Percentiles rank a stretch among this genome's conserved stretches.
phyloP scores from a whole-genome alignment of 2,113 vertebrate species.

The Pyxicephalus adspersus region DNA sequence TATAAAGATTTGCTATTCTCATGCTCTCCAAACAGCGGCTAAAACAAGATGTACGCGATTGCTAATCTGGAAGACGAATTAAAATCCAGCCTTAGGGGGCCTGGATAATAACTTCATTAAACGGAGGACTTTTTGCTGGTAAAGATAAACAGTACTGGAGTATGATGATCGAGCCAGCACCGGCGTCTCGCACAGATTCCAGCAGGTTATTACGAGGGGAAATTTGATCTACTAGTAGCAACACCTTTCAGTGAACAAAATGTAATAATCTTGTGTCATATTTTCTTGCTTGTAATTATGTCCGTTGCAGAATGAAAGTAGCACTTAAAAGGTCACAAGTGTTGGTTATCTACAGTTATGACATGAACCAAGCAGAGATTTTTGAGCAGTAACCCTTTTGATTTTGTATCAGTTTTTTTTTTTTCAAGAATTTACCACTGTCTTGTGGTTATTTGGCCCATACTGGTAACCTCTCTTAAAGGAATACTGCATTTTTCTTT shows the following conservation, averaged over 20 bases:
- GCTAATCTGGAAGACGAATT: constrained; percentile 69
- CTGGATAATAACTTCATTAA: constrained; percentile 68
- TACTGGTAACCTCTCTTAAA: no score
- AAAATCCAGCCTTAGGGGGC: constrained; percentile 67
- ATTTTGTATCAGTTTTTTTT: no score
- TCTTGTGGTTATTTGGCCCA: no score
- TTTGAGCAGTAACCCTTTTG: no score
- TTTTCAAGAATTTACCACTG: no score
- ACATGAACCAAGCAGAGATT: neutral
- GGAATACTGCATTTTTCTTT: no score
- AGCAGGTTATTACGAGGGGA: neutral
- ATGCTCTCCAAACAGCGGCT: constrained; percentile 63
- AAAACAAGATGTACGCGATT: constrained; percentile 69
- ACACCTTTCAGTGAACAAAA: no score
- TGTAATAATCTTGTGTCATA: neutral
- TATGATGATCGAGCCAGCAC: neutral
- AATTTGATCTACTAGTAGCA: neutral
- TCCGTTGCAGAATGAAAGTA: neutral
- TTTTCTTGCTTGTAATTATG: neutral
- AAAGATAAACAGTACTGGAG: constrained; percentile 55
- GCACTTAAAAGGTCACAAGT: no score
- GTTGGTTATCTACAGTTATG: no score
- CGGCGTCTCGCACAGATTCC: neutral
- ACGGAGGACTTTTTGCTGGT: constrained; percentile 61
- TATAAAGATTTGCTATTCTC: constrained; percentile 59